A percentile compares a stretch with the other conserved stretches of the same genome.
Conservation (phyloP, 2,888 invertebrate genomes). For the Frankliniella intonsa region DNA sequence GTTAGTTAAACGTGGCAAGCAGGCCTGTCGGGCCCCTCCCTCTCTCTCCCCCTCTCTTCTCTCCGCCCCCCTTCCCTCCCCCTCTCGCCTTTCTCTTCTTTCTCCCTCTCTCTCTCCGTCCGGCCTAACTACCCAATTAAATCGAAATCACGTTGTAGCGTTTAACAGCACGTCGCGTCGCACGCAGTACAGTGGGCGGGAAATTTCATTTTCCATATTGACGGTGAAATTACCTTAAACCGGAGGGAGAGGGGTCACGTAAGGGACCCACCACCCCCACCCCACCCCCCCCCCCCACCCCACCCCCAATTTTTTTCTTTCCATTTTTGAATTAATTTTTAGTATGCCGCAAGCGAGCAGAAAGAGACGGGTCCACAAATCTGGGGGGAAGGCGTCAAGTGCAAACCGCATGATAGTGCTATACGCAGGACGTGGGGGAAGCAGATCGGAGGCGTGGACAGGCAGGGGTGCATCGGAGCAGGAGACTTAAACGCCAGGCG, state of each 20-base stretch:
- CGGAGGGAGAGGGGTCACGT: neutral
- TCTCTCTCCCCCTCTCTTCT: neutral
- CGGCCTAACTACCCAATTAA: slow-evolving; percentile 16
- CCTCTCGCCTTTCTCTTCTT: neutral
- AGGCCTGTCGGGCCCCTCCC: neutral
- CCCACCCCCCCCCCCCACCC: neutral
- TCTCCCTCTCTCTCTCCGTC: neutral
- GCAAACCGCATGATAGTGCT: too few relatives aligned
- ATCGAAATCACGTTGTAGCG: slow-evolving; percentile 24
- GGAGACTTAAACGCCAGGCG: too few relatives aligned
- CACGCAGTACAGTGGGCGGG: neutral
- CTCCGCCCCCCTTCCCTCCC: neutral
- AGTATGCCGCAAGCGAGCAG: too few relatives aligned
- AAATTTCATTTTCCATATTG: neutral
- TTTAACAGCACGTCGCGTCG: neutral
- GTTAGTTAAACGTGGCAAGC: slow-evolving; percentile 22
- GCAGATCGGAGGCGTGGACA: too few relatives aligned
- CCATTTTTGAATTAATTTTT: too few relatives aligned
- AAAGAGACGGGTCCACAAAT: too few relatives aligned
- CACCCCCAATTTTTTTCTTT: neutral
- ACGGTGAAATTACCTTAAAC: neutral
- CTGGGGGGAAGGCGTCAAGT: too few relatives aligned
- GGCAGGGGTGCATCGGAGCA: too few relatives aligned
- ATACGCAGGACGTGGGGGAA: too few relatives aligned
- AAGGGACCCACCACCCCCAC: neutral